Evolutionary conservation across 2,797 vertebrate species (phyloP), one percentile per base, ranked within the genome.

Genomic region (Catostomus latipinnis): DNA sequence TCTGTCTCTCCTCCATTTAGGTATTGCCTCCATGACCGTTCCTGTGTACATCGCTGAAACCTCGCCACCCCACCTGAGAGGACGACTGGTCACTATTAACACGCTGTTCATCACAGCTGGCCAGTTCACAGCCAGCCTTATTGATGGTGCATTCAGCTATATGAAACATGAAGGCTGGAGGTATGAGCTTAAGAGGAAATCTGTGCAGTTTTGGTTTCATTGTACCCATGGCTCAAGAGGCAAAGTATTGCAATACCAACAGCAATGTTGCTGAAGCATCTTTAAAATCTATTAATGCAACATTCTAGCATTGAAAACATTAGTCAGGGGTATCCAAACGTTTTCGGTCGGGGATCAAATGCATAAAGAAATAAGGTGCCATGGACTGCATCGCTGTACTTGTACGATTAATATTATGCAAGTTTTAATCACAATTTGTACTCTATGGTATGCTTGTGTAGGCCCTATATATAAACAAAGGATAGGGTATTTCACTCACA

Each of bases 101-200:
- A 97, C 96, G 1, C 95, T 99, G 65, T 99, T 99, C 95, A 97
- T 99, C 94, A 98, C 97, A 0, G 97, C 95, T 14, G 98, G 98
- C 53, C 98, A 99, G 91, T 97, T 98, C 82, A 96, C 94, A 4
- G 98, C 97, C 80, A 98, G 97, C 8, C 92, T 99, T 1, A 82
- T 99, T 0, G 98, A 98, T 13, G 98, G 97, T 77, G 94, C 96
- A 88, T 99, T 99, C 95, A 99, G 98, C 93, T 99, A 98, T 87
- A 92, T 99, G 76, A 92, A 90, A 0, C 96, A 86, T 53, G 95
- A 96, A 6, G 97, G 98, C 72, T 99, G 98, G 98, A 98, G 98
- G 98, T 99, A 82, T 86, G 91, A 74, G n/a, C 4, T 46, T 50
- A 45, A 6, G 11, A 49, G 8, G n/a, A 45, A 18, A 16, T 61